Conservation (phyloP, 2,888 invertebrate genomes). For the Leptogaster cylindrica region DNA sequence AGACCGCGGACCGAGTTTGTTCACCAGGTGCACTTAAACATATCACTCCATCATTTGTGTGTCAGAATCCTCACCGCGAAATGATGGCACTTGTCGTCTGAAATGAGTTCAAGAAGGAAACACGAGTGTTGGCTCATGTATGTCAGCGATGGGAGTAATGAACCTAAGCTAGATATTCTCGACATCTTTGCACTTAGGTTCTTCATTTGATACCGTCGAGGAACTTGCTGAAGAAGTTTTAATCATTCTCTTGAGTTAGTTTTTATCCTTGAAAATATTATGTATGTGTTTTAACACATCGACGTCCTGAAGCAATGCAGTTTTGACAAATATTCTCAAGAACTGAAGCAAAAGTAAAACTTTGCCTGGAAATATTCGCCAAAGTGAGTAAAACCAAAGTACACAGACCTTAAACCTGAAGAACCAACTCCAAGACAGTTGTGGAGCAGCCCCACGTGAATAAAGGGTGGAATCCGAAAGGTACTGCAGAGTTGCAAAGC, state of each 20-base stretch:
- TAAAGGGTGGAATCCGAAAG: not conserved
- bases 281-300: not conserved
- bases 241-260: conserved; percentile 6
- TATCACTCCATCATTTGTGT: conserved; percentile 18
- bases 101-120: conserved; percentile 12
- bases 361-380: conserved; percentile 8
- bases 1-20: conserved; percentile 2
- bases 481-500: conserved; percentile 1
- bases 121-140: not conserved
- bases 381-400: not conserved
- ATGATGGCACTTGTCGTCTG: conserved; percentile 11
- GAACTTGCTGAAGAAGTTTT: not conserved
- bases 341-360: conserved; percentile 1
- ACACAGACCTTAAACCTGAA: no score
- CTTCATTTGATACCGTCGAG: not conserved
- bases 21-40: conserved; percentile 5
- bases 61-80: conserved; percentile 12
- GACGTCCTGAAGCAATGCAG: not conserved
- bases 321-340: not conserved
- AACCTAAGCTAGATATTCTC: not conserved
- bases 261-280: not conserved
- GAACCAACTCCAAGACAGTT: not conserved
- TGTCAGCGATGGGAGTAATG: not conserved
- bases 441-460: no score
- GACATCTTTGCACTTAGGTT: not conserved